Conservation (phyloP, 2,797 vertebrate genomes). For the Neopelma chrysocephalum region DNA sequence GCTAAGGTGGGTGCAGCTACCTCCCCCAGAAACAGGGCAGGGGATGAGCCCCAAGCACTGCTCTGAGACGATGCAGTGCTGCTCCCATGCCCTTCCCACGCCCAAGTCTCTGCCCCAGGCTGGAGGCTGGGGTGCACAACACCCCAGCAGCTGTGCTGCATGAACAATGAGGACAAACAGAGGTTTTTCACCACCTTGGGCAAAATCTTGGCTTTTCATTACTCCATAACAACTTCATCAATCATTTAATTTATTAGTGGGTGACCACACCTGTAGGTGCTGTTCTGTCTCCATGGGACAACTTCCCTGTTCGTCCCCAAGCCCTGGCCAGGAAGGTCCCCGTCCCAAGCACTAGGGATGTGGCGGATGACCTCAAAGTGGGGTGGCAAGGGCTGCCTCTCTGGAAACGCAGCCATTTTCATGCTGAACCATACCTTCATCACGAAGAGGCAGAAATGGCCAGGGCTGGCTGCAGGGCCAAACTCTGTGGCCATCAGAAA, state of each 20-base stretch:
- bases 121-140: rapidly evolving
- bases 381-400: neutral
- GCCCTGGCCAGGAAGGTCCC: neutral
- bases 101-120: neutral
- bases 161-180: neutral
- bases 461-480: neutral
- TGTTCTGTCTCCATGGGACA: neutral
- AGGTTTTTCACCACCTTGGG: neutral
- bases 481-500: rapidly evolving
- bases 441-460: neutral
- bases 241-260: neutral
- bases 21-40: rapidly evolving
- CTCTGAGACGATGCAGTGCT: neutral
- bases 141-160: neutral
- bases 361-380: neutral
- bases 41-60: rapidly evolving
- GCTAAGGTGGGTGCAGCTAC: neutral
- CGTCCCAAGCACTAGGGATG: rapidly evolving
- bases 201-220: neutral
- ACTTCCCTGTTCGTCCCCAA: neutral
- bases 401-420: neutral
- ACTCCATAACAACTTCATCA: neutral
- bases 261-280: neutral
- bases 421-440: neutral
- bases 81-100: neutral